Conservation (phyloP, 1,140 invertebrate species). For the Tetramorium simillimum region DNA sequence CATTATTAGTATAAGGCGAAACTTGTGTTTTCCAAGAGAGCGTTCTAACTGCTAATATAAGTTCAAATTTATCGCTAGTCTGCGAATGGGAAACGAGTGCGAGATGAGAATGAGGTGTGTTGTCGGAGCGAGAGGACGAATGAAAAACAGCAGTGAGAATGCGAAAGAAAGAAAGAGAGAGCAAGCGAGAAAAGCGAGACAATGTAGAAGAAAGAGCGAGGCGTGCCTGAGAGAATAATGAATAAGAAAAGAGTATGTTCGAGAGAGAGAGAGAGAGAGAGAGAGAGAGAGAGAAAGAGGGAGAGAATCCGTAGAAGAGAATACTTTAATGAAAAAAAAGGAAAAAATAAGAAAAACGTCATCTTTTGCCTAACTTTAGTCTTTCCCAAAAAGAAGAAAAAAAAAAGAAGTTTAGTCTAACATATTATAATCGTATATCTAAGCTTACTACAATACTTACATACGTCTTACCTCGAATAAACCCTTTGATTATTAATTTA, state of each 20-base stretch:
- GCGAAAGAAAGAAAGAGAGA: neutral
- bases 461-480: conserved; percentile 74
- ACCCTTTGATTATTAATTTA: conserved; percentile 70
- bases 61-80: conserved; percentile 59
- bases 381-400: conserved; percentile 69
- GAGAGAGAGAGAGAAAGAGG: neutral
- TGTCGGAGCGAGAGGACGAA: conserved; percentile 24
- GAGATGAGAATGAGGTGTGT: conserved; percentile 21
- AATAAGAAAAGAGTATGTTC: neutral
- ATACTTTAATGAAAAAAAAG: conserved; percentile 49
- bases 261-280: conserved; percentile 11
- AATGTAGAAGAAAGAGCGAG: neutral
- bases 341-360: conserved; percentile 54
- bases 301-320: conserved; percentile 57
- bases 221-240: conserved; percentile 11
- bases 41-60: conserved; percentile 68
- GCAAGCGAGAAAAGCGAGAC: neutral
- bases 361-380: conserved; percentile 80
- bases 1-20: conserved; percentile 69
- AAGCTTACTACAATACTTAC: conserved; percentile 75
- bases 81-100: conserved; percentile 34
- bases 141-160: neutral
- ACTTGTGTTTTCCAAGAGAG: conserved; percentile 74
- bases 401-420: conserved; percentile 65
- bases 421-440: conserved; percentile 72